Base-by-base conservation (phyloP, 2,113 vertebrate species). In the Ancistrus triradiatus region DNA sequence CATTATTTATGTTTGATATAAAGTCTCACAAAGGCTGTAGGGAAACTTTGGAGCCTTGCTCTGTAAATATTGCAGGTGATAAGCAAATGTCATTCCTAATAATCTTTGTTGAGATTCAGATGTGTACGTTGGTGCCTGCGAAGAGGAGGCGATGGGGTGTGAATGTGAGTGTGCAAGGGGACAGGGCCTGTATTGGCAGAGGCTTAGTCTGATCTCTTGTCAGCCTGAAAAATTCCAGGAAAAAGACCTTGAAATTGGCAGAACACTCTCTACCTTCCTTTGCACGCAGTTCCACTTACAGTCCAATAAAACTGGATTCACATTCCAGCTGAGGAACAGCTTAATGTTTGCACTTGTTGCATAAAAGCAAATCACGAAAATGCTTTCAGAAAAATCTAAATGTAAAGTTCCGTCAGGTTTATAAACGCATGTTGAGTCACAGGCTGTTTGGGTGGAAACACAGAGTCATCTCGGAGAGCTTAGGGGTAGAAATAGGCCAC, bases 201-300 rank as follows among this genome's bases (percentile, higher is more conserved):
- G 27, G 24, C 18, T 66, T 47, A 40, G 24, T 17, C 43, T 14
- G 27, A 62, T 50, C 57, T 17, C 11, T 68, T 33, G 15, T 59
- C 48, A 60, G 21, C 40, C 50, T 33, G 60, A 65, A 35, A 59
- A 66, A 72, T 72, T 65, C 66, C 66, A 73, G 66, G 72, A 73
- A 68, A 76, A 56, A 46, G 68, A 60, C 49, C 31, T 59, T 38
- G 44, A 73, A 65, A 58, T 59, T 76, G 70, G 66, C 70, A 63
- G 66, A 69, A 72, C 69, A 69, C 44, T 69, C 63, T 42, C 38
- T 69, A 66, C 62, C 66, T 70, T 59, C 70, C 59, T 63, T 25
- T 72, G 18, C 46, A 11, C 22, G 37, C 68, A 22, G 6, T 46
- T 53, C 17, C 19, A 15, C 43, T 48, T 31, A 19, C 55, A 62